Evolutionary conservation across 1,140 invertebrate genomes (phyloP), one percentile per base, ranked within the genome.

Genomic region (Drosophila subpulchrella): DNA sequence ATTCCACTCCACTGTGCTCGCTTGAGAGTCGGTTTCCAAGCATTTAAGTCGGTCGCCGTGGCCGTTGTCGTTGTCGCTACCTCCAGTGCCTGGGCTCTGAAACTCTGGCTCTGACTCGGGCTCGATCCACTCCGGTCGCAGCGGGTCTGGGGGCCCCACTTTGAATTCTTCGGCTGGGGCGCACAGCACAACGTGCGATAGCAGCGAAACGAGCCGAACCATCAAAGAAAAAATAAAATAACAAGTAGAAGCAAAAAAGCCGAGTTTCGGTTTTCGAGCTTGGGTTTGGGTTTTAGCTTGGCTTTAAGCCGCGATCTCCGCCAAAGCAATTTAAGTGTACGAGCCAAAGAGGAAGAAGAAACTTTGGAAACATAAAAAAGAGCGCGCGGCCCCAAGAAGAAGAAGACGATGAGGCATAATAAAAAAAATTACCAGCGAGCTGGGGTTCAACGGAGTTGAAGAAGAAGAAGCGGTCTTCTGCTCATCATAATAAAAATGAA

Each of bases 401-500:
- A 34, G 38, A 47, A 42, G 51, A 34, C 61, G 75, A 57, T 57
- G 54, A 34, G 50, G 50, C 36, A 81, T 63, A 66, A 82, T 63
- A 82, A 82, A 65, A 78, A 82, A 78, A 63, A 62, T 56, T 63
- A 70, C 66, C 72, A 73, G 73, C 81, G 13, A 73, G 57, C 60
- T 78, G 70, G 72, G 56, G 73, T 85, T 75, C 65, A 75, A 65
- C 81, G 65, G 34, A 70, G 50, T 42, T 62, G 58, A 57, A 20
- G n/a, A 38, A 61, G 57, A 70, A 50, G 44, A 56, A 63, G 62
- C 75, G 53, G 74, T 58, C 59, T 60, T 47, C 46, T 32, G 71
- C 83, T 86, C 79, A 86, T 88, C 83, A 86, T 86, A 86, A 86
- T 86, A 82, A 86, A 86, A 86, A 82, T 82, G 83, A 86, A 83